These are phyloP conservation scores for Artibeus jamaicensis DNA, from an alignment of 2,797 vertebrate genomes.

Conservation along the genomic window DNA sequence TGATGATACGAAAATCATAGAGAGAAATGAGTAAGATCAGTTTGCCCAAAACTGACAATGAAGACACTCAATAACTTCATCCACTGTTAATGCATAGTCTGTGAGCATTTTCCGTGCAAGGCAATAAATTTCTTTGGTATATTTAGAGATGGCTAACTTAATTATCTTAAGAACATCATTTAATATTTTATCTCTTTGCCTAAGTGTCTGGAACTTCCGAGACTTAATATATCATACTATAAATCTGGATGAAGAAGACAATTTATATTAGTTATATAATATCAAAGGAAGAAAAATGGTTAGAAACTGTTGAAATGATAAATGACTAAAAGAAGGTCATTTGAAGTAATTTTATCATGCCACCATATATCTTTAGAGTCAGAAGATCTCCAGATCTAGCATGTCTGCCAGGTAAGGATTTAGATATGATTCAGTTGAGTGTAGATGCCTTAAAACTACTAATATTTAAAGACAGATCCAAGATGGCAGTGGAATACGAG, in stretches of 20 bases:
- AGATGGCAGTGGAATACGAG: background rate
- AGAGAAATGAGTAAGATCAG: background rate
- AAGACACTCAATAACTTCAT: conserved; percentile 46
- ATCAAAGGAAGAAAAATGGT: conserved; percentile 54
- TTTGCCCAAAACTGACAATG: conserved; percentile 45
- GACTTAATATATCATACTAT: conserved; percentile 56
- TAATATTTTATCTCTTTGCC: conserved; percentile 65
- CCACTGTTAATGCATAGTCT: conserved; percentile 44
- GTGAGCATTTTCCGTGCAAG: conserved; percentile 8
- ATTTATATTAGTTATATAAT: conserved; percentile 62
- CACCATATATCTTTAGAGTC: background rate
- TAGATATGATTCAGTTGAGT: conserved; percentile 41
- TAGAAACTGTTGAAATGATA: conserved; percentile 37
- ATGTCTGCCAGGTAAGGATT: background rate
- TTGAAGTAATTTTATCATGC: conserved; percentile 10
- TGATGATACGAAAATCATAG: conserved; percentile 27
- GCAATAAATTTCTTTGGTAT: conserved; percentile 51
- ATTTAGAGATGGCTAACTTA: conserved; percentile 64
- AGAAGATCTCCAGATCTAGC: background rate
- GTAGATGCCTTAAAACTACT: background rate
- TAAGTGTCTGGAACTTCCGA: conserved; percentile 51
- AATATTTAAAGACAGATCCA: background rate
- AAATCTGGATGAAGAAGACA: conserved; percentile 61
- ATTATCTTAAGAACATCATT: conserved; percentile 71
- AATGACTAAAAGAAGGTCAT: conserved; percentile 49